Evolutionary conservation across 2,888 invertebrate species (phyloP).

Genomic region (Parascotia fuliginaria): DNA sequence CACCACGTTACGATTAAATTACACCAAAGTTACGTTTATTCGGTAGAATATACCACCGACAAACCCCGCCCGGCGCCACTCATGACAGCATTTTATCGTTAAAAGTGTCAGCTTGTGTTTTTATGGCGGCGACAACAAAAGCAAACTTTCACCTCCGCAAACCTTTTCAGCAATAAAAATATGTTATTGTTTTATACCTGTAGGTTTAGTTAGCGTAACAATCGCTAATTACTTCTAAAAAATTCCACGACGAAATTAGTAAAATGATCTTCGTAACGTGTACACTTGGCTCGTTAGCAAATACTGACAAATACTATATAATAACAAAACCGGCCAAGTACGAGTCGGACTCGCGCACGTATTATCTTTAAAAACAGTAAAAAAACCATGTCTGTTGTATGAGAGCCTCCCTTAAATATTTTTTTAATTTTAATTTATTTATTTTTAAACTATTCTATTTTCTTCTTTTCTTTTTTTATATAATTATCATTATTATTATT

Average conservation of each 20-base stretch:
- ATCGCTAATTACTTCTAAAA: background rate
- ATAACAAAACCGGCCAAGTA: background rate
- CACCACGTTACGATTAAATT: constrained; percentile 62
- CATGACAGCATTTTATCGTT: constrained; percentile 75
- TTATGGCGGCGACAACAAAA: constrained; percentile 73
- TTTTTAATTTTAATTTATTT: too few relatives aligned
- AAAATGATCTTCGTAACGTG: background rate
- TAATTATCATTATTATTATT: too few relatives aligned
- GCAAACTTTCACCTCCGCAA: constrained; percentile 74
- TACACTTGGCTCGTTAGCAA: background rate
- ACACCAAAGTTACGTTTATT: constrained; percentile 68
- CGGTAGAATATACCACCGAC: constrained; percentile 52
- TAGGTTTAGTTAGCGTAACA: constrained; percentile 5
- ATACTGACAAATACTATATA: background rate
- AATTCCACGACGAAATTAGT: background rate
- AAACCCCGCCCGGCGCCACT: constrained; percentile 59
- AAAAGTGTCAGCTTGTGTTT: constrained; percentile 75
- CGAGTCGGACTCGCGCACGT: too few relatives aligned
- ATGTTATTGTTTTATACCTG: constrained; percentile 57
- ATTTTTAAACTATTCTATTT: too few relatives aligned
- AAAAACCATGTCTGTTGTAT: too few relatives aligned
- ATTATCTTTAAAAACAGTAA: too few relatives aligned
- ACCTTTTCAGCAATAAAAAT: constrained; percentile 69
- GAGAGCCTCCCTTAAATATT: too few relatives aligned
- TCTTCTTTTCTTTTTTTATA: too few relatives aligned